Conservation (phyloP, 2,888 invertebrate genomes). For the Eretmocerus hayati region DNA sequence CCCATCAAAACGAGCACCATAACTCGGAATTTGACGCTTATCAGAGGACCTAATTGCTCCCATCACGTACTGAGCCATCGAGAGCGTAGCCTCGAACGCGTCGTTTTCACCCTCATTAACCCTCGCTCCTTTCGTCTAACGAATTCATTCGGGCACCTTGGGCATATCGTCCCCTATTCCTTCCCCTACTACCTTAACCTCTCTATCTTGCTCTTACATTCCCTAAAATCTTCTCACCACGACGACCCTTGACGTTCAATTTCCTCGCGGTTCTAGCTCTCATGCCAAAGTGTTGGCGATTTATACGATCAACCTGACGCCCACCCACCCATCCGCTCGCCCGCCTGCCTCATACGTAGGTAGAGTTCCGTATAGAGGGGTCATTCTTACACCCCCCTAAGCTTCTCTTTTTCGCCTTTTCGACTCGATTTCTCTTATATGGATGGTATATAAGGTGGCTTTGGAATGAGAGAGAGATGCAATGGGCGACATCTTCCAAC, state of each 20-base stretch:
- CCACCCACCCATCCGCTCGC: no score
- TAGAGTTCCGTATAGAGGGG: no score
- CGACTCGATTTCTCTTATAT: no score
- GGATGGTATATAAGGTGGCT: no score
- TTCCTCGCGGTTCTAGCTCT: conserved; percentile 15
- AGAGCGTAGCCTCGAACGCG: background rate
- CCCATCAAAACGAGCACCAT: no score
- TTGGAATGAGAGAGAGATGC: no score
- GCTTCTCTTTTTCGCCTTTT: no score
- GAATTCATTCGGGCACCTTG: conserved; percentile 2
- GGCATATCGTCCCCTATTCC: background rate
- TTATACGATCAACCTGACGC: conserved; percentile 20
- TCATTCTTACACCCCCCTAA: no score
- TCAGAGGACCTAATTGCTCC: no score
- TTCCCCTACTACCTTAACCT: background rate
- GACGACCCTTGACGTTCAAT: conserved; percentile 14
- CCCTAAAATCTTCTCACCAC: background rate
- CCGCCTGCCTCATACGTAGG: no score
- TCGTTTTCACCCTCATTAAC: background rate
- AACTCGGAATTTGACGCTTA: no score
- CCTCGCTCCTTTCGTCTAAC: background rate
- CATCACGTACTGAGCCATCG: background rate
- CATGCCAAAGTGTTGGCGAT: conserved; percentile 19
- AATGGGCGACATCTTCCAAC: no score
- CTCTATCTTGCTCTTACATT: conserved; percentile 1